Conservation (phyloP, 2,113 vertebrate genomes). For the Megaceryle maxima region DNA sequence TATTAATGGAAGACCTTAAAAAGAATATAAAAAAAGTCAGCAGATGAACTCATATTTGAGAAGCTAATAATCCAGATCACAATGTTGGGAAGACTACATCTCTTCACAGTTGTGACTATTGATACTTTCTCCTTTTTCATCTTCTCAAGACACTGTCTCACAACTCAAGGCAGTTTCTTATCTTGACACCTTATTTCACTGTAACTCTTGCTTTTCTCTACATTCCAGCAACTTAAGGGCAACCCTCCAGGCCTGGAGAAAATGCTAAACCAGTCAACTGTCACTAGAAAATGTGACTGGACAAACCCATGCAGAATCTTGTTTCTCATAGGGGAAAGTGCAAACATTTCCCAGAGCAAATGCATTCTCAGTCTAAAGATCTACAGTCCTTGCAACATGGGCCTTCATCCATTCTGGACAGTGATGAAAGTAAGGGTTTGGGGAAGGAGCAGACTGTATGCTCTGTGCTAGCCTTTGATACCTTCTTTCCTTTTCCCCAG, state of each 20-base stretch:
- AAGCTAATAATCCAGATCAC: neutral
- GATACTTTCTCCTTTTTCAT: neutral
- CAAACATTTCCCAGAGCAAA: neutral
- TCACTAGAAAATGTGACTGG: neutral
- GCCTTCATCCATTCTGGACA: neutral
- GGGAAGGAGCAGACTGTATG: neutral
- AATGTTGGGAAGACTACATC: neutral
- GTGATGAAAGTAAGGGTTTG: neutral
- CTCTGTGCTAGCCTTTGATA: neutral
- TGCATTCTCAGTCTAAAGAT: neutral
- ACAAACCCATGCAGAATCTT: neutral
- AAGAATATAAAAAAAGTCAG: neutral
- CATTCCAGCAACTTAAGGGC: neutral
- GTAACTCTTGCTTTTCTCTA: neutral
- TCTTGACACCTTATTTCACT: neutral
- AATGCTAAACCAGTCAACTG: neutral
- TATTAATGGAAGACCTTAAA: neutral
- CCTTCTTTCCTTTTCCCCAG: neutral
- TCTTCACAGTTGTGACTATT: neutral
- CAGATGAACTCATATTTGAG: neutral
- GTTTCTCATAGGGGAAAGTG: neutral
- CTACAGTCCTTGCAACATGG: neutral
- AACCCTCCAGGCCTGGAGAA: neutral
- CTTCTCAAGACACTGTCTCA: neutral
- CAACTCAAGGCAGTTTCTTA: neutral